Evolutionary conservation across 2,888 invertebrate genomes (phyloP).

Genomic region (Tethea ocularis): DNA sequence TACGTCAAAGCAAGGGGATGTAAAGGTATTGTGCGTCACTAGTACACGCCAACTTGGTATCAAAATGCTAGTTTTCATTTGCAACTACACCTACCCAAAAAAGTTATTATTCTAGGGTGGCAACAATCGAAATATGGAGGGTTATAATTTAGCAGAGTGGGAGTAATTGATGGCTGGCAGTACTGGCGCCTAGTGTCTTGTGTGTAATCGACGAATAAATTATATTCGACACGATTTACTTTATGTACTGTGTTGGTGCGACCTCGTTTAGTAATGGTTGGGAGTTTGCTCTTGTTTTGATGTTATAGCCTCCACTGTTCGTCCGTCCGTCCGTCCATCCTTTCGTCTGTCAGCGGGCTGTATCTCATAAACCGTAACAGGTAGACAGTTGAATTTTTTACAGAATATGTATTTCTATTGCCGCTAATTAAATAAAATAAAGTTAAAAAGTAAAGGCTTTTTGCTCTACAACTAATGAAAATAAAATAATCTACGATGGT

Average conservation of each 20-base stretch:
- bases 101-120: neutral
- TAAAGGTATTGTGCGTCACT: neutral
- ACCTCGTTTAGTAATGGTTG: neutral
- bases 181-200: slow-evolving; percentile 22
- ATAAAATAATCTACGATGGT: too few relatives aligned
- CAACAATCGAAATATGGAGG: neutral
- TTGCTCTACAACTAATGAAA: too few relatives aligned
- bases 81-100: neutral
- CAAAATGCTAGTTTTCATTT: neutral
- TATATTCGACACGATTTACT: slow-evolving; percentile 11
- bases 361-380: too few relatives aligned
- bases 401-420: too few relatives aligned
- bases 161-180: slow-evolving; percentile 19
- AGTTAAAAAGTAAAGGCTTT: too few relatives aligned
- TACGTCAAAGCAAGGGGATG: neutral
- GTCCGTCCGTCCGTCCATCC: too few relatives aligned
- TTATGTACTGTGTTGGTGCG: neutral
- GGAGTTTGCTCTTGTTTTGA: neutral
- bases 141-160: slow-evolving; percentile 8
- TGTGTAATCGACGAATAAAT: slow-evolving; percentile 21
- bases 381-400: too few relatives aligned
- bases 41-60: neutral
- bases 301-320: too few relatives aligned
- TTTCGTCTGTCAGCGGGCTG: too few relatives aligned
- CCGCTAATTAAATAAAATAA: too few relatives aligned